Evolutionary conservation across 2,888 invertebrate genomes (phyloP).

Genomic region (Rhingia campestris): DNA sequence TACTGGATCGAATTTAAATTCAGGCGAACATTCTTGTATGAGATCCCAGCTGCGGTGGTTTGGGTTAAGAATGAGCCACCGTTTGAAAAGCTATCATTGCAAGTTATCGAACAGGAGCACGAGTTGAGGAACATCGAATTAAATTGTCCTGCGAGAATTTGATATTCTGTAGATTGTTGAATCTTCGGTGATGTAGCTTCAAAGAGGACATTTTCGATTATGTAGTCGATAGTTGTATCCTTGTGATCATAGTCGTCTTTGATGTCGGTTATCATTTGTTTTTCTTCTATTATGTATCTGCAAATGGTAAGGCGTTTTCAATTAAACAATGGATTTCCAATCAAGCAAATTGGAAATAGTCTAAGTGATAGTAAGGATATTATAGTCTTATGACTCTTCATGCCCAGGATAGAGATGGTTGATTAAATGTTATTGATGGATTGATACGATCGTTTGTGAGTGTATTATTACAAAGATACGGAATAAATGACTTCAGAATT

Average conservation of each 20-base stretch:
- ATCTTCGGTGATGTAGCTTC: conserved; percentile 55
- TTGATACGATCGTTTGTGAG: too few relatives aligned
- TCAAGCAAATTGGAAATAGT: too few relatives aligned
- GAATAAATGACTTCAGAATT: too few relatives aligned
- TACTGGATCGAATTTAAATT: conserved; percentile 86
- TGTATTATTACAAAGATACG: too few relatives aligned
- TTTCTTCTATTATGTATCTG: too few relatives aligned
- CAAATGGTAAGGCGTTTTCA: too few relatives aligned
- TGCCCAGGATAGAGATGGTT: too few relatives aligned
- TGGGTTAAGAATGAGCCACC: conserved; percentile 80
- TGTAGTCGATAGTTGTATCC: conserved; percentile 76
- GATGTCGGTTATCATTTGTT: conserved; percentile 74
- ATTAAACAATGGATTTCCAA: too few relatives aligned
- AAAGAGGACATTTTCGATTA: conserved; percentile 79
- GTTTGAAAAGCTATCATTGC: conserved; percentile 78
- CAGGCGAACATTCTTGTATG: conserved; percentile 87
- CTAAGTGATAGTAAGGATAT: too few relatives aligned
- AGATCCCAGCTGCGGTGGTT: conserved; percentile 80
- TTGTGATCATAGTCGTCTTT: conserved; percentile 80
- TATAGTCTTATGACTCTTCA: too few relatives aligned
- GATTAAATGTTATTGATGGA: too few relatives aligned
- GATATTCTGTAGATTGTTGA: conserved; percentile 75
- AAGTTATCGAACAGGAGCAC: conserved; percentile 75
- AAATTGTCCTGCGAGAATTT: conserved; percentile 75
- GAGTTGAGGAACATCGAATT: conserved; percentile 77